Percentiles rank a stretch among this genome's conserved stretches.
Evolutionary conservation across 2,797 vertebrate species (phyloP).

Genomic region (Sylvia borin): DNA sequence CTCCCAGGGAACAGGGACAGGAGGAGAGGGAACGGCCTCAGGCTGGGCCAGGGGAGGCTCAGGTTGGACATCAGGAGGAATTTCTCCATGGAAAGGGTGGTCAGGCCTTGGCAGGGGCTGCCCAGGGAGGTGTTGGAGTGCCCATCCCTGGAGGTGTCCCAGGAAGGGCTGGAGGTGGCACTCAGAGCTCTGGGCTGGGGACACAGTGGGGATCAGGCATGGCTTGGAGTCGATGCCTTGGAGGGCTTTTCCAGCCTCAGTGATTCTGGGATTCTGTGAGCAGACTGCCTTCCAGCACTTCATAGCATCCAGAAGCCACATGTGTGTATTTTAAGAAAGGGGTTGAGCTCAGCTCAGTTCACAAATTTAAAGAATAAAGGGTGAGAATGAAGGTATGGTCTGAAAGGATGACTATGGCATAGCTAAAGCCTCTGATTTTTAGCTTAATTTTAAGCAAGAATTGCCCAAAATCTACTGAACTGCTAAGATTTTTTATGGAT

Average conservation of each 20-base stretch:
- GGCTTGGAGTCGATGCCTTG: rapidly evolving
- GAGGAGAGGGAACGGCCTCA: not conserved
- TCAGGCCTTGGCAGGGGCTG: not conserved
- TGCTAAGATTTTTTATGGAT: not conserved
- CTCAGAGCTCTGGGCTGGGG: not conserved
- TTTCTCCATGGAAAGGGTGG: not conserved
- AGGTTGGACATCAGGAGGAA: not conserved
- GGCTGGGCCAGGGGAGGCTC: not conserved
- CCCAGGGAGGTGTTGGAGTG: not conserved
- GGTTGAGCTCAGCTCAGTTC: not conserved
- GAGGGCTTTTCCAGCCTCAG: not conserved
- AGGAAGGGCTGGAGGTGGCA: not conserved
- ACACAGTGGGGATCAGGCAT: rapidly evolving
- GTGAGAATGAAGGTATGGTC: not conserved
- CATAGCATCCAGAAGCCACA: not conserved
- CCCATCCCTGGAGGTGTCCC: not conserved
- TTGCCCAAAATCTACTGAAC: not conserved
- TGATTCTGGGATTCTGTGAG: not conserved
- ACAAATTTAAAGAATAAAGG: not conserved
- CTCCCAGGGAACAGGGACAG: not conserved
- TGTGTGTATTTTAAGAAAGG: not conserved
- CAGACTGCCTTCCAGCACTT: not conserved
- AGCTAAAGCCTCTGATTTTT: not conserved
- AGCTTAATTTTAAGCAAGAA: not conserved
- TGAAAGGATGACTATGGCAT: not conserved